Conservation (phyloP, 1,140 invertebrate genomes). For the Psilanteris sp. region DNA sequence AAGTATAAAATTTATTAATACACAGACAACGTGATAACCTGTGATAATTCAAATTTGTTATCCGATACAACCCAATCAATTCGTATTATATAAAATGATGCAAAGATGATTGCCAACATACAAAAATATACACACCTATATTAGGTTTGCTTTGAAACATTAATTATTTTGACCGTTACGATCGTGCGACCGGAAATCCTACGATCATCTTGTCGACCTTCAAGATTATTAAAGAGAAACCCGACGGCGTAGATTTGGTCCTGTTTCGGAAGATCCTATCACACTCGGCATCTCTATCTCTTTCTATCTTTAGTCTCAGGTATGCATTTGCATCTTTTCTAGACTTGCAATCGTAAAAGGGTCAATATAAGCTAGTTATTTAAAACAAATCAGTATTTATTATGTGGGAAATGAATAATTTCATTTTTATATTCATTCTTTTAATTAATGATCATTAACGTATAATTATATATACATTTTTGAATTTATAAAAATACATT, state of each 20-base stretch:
- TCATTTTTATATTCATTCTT: too few relatives aligned
- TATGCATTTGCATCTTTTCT: conserved; percentile 1
- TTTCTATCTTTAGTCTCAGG: conserved; percentile 10
- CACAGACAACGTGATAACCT: conserved; percentile 32
- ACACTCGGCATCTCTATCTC: conserved; percentile 39
- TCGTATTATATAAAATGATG: conserved; percentile 65
- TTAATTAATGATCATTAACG: too few relatives aligned
- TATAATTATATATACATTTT: too few relatives aligned
- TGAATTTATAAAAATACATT: too few relatives aligned
- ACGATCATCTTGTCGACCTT: conserved; percentile 61
- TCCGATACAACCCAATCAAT: conserved; percentile 60
- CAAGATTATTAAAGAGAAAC: conserved; percentile 64
- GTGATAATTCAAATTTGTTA: conserved; percentile 57
- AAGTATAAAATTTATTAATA: conserved; percentile 61
- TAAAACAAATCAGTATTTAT: conserved; percentile 19
- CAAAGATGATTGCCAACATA: conserved; percentile 61
- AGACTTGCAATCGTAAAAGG: conserved; percentile 30
- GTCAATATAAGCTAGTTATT: conserved; percentile 13
- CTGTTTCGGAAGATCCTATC: conserved; percentile 65
- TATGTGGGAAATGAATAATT: too few relatives aligned
- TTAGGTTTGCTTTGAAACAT: conserved; percentile 54
- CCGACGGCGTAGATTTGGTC: conserved; percentile 64
- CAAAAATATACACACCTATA: conserved; percentile 45
- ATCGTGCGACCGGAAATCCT: conserved; percentile 71
- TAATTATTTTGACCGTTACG: conserved; percentile 72